Evolutionary conservation across 2,888 invertebrate genomes (phyloP), one percentile per base, ranked within the genome.

Genomic region (Alviniconcha strummeri): DNA sequence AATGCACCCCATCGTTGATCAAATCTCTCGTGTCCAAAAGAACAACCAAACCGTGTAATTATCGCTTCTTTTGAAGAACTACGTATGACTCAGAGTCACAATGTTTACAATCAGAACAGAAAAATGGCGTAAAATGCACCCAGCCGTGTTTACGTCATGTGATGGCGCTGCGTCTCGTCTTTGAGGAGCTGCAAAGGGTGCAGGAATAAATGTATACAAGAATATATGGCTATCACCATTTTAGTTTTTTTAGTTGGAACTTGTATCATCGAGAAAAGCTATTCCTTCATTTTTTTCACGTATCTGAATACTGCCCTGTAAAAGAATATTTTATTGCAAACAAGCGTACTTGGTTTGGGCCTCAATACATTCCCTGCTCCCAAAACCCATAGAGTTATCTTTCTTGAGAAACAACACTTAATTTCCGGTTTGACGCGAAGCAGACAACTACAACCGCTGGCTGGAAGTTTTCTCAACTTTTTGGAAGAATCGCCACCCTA

Each of bases 1-100:
- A 74, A 89, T 88, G 83, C 90, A 90, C 7, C 90, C 90, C 90
- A 90, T 90, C 13, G 83, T 84, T 69, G 52, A 15, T 54, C 9
- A 74, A 11, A 11, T 4, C 15, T 55, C 57, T 7, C 13, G 7
- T 56, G 8, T 64, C 36, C 56, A 56, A 11, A 6, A 3, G 5
- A 36, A 56, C 5, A 6, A 17, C 5, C 52, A 36, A 17, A 8
- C 36, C 7, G 8, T 69, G 5, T 54, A 80, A 11, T 60, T 19
- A 17, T 13, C 5, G 17, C 67, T 15, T 17, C n/a, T 5, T 0
- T 54, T 15, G 15, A 75, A 13, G 15, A 75, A 75, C 17, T 55
- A 17, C 36, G n/a, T 60, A 36, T 74, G 17, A 60, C 72, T 56
- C 55, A 54, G 52, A 75, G 75, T 75, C 75, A 72, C n/a, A 52